Evolutionary conservation across 2,888 invertebrate genomes (phyloP), one percentile per base, ranked within the genome.

Genomic region (Agonopterix alstromeriana): DNA sequence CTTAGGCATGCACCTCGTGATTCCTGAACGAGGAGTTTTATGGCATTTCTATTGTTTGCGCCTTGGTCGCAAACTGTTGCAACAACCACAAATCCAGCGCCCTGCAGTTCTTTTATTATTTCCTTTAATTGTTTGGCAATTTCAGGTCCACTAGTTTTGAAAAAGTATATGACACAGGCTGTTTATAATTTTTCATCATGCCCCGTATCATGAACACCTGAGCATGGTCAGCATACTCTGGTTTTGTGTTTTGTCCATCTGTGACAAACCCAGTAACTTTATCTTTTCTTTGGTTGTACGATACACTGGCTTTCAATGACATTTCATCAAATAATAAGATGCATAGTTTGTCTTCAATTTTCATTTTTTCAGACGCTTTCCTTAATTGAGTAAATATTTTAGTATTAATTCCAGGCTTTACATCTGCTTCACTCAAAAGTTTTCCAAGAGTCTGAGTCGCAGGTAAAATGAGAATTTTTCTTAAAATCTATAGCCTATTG

Each of bases 1-100:
- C 14, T 14, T 14, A 14, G 14, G 14, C 14, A 14, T 14, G 14
- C 14, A 14, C 14, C 14, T 14, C 14, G 14, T 14, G 14, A 14
- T 14, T 14, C 14, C 14, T 14, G 14, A 14, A 14, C 14, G 0
- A 65, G 36, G 9, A 48, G 44, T 50, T 60, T 64, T 1, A 62
- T 46, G 10, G 54, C 53, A 7, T 56, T 43, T 0, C 46, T 27
- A 48, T 64, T 67, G 35, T 56, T 58, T 7, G 63, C 48, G n/a
- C 62, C 61, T 49, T 67, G 61, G 40, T 63, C 56, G 47, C 61
- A 63, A 1, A 63, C 53, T 5, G 59, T 56, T 17, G 57, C 61
- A 3, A 63, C 53, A 3, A 65, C 58, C 35, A 51, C 58, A 7
- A 67, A 45, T 0, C 61, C 62, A 45, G 55, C 51, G 8, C 53